Percentiles rank a stretch among this genome's conserved stretches.
Conservation (phyloP, 1,140 invertebrate species). For the Trichomalopsis sarcophagae region DNA sequence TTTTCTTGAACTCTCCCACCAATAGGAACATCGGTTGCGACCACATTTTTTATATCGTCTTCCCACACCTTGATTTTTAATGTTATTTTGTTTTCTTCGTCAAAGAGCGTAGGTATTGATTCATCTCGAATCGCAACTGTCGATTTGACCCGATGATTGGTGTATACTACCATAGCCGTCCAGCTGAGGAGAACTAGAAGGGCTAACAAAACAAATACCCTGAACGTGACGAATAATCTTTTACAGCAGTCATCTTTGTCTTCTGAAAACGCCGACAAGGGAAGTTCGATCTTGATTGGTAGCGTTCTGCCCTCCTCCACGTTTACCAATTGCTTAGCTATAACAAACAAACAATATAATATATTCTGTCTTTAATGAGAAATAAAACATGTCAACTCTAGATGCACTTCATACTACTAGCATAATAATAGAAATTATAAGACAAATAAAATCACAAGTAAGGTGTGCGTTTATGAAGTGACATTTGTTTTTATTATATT, state of each 20-base stretch:
- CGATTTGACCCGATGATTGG: not conserved
- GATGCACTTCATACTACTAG: too few species aligned
- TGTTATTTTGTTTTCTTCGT: not conserved
- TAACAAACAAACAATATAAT: not conserved
- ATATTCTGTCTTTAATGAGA: too few species aligned
- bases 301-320: constrained; percentile 32
- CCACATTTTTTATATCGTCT: not conserved
- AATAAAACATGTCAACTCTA: too few species aligned
- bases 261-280: not conserved
- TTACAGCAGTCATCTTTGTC: constrained; percentile 14
- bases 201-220: constrained; percentile 9
- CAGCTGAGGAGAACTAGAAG: not conserved
- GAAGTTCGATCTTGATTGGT: constrained; percentile 42
- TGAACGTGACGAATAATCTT: not conserved
- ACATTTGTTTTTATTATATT: too few species aligned
- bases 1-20: too few species aligned
- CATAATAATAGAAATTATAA: too few species aligned
- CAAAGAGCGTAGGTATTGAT: not conserved
- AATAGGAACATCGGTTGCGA: not conserved
- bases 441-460: too few species aligned
- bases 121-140: not conserved
- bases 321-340: constrained; percentile 34
- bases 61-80: not conserved
- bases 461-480: too few species aligned
- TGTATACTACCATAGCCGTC: not conserved